These are phyloP conservation scores for Ecdyonurus torrentis DNA, from an alignment of 2,888 invertebrate genomes.

Conservation along the genomic window DNA sequence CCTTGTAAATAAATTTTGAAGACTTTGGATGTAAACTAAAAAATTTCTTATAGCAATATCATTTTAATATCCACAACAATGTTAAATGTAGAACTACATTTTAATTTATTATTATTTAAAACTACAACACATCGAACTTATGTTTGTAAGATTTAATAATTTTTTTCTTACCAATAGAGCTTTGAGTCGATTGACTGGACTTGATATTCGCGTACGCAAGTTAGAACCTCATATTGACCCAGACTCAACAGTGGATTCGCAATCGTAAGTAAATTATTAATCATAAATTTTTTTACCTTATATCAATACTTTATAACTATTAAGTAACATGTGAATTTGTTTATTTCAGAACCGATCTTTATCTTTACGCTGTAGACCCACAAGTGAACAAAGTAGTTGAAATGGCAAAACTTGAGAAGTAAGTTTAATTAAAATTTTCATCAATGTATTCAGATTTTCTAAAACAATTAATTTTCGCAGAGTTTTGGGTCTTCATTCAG, in stretches of 20 bases:
- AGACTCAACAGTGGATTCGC: slow-evolving; percentile 40
- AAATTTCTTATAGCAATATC: no score
- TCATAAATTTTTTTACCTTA: neutral
- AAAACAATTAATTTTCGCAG: slow-evolving; percentile 25
- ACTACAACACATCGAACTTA: no score
- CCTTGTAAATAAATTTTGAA: no score
- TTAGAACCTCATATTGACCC: slow-evolving; percentile 56
- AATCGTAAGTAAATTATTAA: slow-evolving; percentile 38
- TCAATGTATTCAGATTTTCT: neutral
- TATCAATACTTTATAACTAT: neutral
- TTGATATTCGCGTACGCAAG: slow-evolving; percentile 60
- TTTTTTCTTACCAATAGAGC: no score
- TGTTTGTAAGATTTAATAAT: no score
- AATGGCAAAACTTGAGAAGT: slow-evolving; percentile 62
- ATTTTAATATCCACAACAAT: no score
- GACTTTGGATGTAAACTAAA: no score
- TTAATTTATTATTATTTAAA: no score
- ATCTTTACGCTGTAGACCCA: slow-evolving; percentile 71
- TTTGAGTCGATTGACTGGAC: slow-evolving; percentile 55
- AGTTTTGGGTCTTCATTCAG: slow-evolving; percentile 41
- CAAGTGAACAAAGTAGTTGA: slow-evolving; percentile 64
- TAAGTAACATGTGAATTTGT: neutral
- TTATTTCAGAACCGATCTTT: slow-evolving; percentile 60
- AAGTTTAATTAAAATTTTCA: slow-evolving; percentile 27
- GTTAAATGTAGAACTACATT: no score